Evolutionary conservation across 1,140 invertebrate species (phyloP).

Genomic region (Gryllus bimaculatus): DNA sequence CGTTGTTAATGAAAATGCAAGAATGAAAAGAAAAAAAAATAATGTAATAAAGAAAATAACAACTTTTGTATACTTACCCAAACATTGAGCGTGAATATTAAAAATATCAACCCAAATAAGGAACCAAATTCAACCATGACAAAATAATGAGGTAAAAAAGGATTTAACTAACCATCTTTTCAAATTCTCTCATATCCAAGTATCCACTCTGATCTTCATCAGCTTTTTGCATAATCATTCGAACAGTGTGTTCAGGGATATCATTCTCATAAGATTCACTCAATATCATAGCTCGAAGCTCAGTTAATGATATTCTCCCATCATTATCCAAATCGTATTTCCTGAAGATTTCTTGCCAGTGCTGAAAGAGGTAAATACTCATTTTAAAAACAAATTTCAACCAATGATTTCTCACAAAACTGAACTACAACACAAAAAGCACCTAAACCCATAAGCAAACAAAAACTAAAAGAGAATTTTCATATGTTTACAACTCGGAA

Average conservation of each 20-base stretch:
- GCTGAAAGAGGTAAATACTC: slow-evolving; percentile 28
- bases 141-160: not conserved
- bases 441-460: no score
- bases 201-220: slow-evolving; percentile 64
- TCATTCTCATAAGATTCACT: slow-evolving; percentile 53
- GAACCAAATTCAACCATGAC: no score
- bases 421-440: no score
- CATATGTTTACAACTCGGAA: no score
- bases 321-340: slow-evolving; percentile 67
- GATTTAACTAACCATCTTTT: slow-evolving; percentile 54
- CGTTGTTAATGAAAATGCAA: not conserved
- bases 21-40: not conserved
- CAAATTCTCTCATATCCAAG: slow-evolving; percentile 68
- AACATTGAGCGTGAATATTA: no score
- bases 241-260: slow-evolving; percentile 59
- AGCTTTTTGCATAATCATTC: slow-evolving; percentile 56
- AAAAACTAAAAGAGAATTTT: no score
- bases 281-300: slow-evolving; percentile 56
- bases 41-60: no score
- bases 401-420: no score
- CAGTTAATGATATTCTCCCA: slow-evolving; percentile 58
- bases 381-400: no score
- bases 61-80: no score
- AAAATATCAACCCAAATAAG: no score
- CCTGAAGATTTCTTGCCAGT: slow-evolving; percentile 40